These are phyloP conservation scores for Tribolium madens DNA, from an alignment of 1,140 invertebrate species.

Conservation along the genomic window DNA sequence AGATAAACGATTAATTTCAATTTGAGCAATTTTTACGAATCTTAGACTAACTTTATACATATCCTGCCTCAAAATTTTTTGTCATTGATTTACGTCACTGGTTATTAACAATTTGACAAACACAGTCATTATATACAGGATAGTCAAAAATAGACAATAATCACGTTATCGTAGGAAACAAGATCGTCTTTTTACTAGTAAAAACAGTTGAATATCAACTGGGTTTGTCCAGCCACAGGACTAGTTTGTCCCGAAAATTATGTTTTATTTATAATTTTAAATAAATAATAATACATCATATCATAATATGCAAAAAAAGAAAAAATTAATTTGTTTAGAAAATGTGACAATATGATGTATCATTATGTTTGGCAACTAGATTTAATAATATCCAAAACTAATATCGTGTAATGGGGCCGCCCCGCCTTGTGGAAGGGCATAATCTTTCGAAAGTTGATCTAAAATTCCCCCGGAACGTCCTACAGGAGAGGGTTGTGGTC, in stretches of 20 bases:
- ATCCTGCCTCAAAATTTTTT: no score
- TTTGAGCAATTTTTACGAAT: no score
- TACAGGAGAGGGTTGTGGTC: constrained; percentile 59
- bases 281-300: constrained; percentile 9
- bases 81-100: no score
- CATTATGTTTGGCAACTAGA: constrained; percentile 5
- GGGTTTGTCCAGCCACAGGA: constrained; percentile 32
- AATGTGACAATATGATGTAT: background rate
- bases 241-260: constrained; percentile 44
- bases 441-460: constrained; percentile 84
- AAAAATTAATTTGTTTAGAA: background rate
- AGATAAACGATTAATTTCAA: no score
- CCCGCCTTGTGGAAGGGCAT: constrained; percentile 77
- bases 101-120: no score
- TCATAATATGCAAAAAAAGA: background rate
- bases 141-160: background rate
- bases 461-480: constrained; percentile 74
- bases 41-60: no score
- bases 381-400: constrained; percentile 74
- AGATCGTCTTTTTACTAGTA: constrained; percentile 2
- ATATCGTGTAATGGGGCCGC: constrained; percentile 82
- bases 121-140: background rate
- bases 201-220: constrained; percentile 46
- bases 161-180: constrained; percentile 1
- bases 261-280: background rate